phyloP scores from a whole-genome alignment of 2,888 invertebrate genomes.

The Aporophyla lueneburgensis region DNA sequence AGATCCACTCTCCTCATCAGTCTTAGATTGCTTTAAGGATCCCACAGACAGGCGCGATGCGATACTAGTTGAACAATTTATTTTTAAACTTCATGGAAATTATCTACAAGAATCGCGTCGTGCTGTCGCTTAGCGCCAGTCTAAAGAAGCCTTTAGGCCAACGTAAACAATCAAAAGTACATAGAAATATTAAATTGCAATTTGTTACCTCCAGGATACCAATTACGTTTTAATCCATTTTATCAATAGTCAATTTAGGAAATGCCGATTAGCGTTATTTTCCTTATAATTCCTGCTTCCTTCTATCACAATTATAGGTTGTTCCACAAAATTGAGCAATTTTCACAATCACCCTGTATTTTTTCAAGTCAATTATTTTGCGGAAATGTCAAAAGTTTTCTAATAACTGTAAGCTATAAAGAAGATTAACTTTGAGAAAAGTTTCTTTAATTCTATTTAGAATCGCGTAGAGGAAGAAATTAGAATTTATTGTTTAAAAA shows the following conservation, averaged over 20 bases:
- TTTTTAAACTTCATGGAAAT: too few relatives aligned
- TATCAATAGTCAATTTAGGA: conserved; percentile 35
- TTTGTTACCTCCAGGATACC: not conserved
- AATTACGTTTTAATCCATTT: conserved; percentile 31
- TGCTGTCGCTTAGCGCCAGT: too few relatives aligned
- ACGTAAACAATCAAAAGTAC: conserved; percentile 10
- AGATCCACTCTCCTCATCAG: not conserved
- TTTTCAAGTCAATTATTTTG: conserved; percentile 54
- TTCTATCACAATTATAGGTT: conserved; percentile 46
- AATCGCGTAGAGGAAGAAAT: conserved; percentile 40
- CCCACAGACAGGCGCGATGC: too few relatives aligned
- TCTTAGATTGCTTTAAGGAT: too few relatives aligned
- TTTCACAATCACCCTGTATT: conserved; percentile 47
- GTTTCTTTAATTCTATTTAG: conserved; percentile 64
- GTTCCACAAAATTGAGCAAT: conserved; percentile 59
- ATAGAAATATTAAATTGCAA: conserved; percentile 19
- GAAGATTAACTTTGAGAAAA: conserved; percentile 65
- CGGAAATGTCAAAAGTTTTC: conserved; percentile 59
- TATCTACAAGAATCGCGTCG: too few relatives aligned
- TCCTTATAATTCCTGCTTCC: conserved; percentile 10
- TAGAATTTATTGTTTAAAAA: conserved; percentile 52
- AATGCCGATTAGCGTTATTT: conserved; percentile 34
- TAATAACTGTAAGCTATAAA: conserved; percentile 58
- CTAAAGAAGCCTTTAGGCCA: not conserved
- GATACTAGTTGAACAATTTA: too few relatives aligned